These are phyloP conservation scores for Baccha elongata DNA, from an alignment of 2,888 invertebrate species.

Conservation along the genomic window DNA sequence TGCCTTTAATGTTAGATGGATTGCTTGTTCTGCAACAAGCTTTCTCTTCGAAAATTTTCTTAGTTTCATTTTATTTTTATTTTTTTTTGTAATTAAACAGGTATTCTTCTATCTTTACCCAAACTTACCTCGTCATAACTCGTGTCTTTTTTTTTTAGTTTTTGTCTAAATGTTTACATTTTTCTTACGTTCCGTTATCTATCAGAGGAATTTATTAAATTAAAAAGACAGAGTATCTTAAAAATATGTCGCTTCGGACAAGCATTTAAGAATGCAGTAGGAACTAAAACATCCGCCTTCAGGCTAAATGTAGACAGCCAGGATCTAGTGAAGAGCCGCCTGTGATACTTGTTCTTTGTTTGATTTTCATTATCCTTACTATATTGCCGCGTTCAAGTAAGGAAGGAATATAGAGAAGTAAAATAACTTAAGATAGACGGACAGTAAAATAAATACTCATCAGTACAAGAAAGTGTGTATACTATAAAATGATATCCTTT, in stretches of 20 bases:
- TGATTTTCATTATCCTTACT: constrained; percentile 22
- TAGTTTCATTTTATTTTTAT: no score
- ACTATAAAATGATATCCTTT: constrained; percentile 6
- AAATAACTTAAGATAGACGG: constrained; percentile 24
- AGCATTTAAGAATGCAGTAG: not conserved
- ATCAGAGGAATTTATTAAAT: no score
- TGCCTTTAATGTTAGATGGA: no score
- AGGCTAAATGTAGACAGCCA: not conserved
- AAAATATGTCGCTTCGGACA: not conserved
- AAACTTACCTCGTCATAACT: no score
- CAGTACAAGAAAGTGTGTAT: not conserved
- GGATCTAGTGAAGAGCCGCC: not conserved
- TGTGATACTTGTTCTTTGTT: constrained; percentile 8
- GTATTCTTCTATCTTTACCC: no score
- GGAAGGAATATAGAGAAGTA: not conserved
- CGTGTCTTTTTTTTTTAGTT: no score
- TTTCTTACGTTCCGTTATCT: no score
- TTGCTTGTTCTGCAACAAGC: no score
- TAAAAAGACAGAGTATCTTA: no score
- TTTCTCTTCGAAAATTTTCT: no score
- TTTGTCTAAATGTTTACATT: no score
- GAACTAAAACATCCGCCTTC: not conserved
- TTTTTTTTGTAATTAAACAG: no score
- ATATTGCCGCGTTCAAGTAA: not conserved
- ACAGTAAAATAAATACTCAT: constrained; percentile 29